These are phyloP conservation scores for Aphyosemion australe DNA, from an alignment of 2,113 vertebrate genomes.

Conservation along the genomic window DNA sequence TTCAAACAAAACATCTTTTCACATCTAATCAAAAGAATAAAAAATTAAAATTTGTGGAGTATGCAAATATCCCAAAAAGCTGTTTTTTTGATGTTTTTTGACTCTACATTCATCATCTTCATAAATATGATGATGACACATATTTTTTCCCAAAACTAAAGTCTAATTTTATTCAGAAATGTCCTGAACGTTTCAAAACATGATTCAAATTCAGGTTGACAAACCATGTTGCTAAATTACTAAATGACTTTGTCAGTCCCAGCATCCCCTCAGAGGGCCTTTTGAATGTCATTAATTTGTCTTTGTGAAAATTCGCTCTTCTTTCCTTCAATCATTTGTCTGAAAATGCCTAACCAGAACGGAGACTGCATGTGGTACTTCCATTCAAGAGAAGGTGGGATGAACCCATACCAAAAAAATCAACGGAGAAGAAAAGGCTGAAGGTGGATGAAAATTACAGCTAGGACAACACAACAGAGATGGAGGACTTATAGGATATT, in stretches of 20 bases:
- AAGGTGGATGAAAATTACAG: neutral
- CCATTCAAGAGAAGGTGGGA: conserved; percentile 31
- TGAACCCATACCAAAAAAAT: conserved; percentile 33
- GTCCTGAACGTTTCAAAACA: conserved; percentile 15
- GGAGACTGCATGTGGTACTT: conserved; percentile 32
- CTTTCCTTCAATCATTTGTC: conserved; percentile 27
- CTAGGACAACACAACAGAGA: conserved; percentile 16
- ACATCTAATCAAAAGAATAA: no score
- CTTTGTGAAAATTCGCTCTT: conserved; percentile 53
- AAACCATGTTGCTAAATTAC: conserved; percentile 26
- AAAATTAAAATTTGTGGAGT: no score
- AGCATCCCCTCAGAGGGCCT: conserved; percentile 32
- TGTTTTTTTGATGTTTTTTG: no score
- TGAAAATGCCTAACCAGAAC: conserved; percentile 23
- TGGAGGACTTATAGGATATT: conserved; percentile 1
- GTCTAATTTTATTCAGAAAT: conserved; percentile 22
- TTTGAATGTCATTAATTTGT: conserved; percentile 45
- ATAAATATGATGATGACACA: no score
- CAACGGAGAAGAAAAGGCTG: conserved; percentile 6
- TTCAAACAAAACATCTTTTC: no score
- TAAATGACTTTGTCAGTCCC: conserved; percentile 38
- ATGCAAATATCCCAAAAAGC: no score
- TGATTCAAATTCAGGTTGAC: conserved; percentile 21
- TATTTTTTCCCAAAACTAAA: neutral
- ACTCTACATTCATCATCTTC: no score